These are phyloP conservation scores for Paedocypris micromegethes DNA, from an alignment of 2,797 vertebrate genomes.

Conservation along the genomic window DNA sequence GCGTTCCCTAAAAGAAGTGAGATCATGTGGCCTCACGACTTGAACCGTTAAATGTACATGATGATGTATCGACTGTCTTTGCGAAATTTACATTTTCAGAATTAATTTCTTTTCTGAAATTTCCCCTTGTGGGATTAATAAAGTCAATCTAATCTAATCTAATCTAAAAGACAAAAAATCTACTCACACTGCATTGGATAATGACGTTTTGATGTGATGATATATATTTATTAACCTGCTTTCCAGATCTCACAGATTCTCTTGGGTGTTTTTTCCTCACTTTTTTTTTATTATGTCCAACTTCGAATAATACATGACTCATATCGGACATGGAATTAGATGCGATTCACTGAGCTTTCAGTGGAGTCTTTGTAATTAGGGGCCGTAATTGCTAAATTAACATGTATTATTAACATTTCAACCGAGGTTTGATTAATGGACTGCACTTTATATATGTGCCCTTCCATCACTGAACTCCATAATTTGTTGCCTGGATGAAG, in stretches of 20 bases:
- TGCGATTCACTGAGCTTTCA: slow-evolving; percentile 28
- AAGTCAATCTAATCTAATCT: no score
- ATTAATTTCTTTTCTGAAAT: no score
- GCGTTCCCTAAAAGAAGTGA: slow-evolving; percentile 15
- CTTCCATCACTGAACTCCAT: slow-evolving; percentile 54
- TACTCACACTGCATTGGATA: no score
- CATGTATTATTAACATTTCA: slow-evolving; percentile 48
- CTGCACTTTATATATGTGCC: slow-evolving; percentile 57
- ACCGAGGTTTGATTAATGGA: slow-evolving; percentile 65
- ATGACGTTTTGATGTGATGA: no score
- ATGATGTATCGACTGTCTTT: no score
- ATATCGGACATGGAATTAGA: slow-evolving; percentile 22
- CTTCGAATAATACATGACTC: slow-evolving; percentile 14
- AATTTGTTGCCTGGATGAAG: slow-evolving; percentile 63
- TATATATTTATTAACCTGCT: no score
- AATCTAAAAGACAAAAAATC: no score
- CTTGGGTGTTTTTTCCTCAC: slow-evolving; percentile 6
- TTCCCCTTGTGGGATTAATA: no score
- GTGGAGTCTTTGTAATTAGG: slow-evolving; percentile 29
- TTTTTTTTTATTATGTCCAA: slow-evolving; percentile 16
- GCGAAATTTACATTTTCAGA: no score
- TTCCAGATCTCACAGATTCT: not conserved
- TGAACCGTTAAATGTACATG: no score
- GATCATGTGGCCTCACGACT: no score
- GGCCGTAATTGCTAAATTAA: slow-evolving; percentile 39